Evolutionary conservation across 2,113 vertebrate genomes (phyloP).

Genomic region (Nycticebus coucang): DNA sequence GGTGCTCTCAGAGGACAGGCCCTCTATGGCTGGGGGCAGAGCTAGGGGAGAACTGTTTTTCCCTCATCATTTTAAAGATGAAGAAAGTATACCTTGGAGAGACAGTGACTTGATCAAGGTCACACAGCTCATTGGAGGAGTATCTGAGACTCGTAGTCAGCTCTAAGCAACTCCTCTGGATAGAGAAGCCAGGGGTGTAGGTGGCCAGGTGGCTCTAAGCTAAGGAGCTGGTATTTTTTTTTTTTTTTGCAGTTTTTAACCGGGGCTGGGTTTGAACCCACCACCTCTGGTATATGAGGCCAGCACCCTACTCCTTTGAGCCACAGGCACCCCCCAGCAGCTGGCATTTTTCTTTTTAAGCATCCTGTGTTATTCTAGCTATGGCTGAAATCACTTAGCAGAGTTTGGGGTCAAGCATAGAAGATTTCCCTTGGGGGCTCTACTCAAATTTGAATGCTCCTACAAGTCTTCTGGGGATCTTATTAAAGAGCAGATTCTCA

Average conservation of each 20-base stretch:
- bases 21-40: background rate
- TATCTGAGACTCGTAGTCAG: background rate
- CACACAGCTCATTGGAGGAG: background rate
- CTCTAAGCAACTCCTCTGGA: background rate
- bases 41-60: no score
- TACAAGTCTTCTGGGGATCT: background rate
- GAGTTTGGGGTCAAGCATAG: background rate
- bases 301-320: no score
- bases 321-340: background rate
- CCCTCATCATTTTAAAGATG: background rate
- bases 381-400: background rate
- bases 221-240: background rate
- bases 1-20: background rate
- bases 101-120: background rate
- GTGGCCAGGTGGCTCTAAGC: background rate
- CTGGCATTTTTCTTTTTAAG: background rate
- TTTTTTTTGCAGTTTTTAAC: background rate
- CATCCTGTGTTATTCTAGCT: background rate
- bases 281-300: no score
- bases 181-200: background rate
- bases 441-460: background rate
- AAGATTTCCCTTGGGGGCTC: background rate
- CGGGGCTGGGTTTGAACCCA: no score
- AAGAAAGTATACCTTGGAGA: background rate
- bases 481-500: background rate